Evolutionary conservation across 2,888 invertebrate species (phyloP), one percentile per base, ranked within the genome.

Genomic region (Agriopis aurantiaria): DNA sequence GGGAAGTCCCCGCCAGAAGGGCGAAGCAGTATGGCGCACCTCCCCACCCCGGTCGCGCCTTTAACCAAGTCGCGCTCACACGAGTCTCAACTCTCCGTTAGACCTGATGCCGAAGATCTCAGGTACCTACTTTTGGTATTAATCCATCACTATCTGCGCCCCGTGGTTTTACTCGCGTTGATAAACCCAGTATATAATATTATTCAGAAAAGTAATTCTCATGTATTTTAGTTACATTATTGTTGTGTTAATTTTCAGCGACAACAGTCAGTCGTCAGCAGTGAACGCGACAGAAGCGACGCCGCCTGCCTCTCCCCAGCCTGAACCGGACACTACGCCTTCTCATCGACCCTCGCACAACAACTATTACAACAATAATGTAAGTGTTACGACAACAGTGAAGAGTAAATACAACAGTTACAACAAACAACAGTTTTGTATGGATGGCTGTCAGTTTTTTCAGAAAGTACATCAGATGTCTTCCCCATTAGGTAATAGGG

Each of bases 1-100:
- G 95, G 95, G 75, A 97, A 97, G 85, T 97, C 97, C 81, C 97
- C 97, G 9, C 96, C 96, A 3, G 97, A 98, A 14, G 7, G 98
- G 96, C 97, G 59, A 96, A 96, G 80, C 96, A 97, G 96, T 90
- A 97, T 96, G 91, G 91, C 95, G 65, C 91, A 95, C 49, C 96
- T 97, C 40, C 95, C 98, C 52, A 97, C 98, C 85, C 98, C 97
- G 87, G 97, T 97, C 87, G 96, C 97, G 11, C 95, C 97, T 41
- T 95, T 98, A 78, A 97, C 97, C 71, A 98, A 98, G 92, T 98
- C 98, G 74, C 97, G 97, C 85, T 98, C 98, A 55, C 98, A 98
- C 89, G 98, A 98, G 92, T 98, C 98, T 12, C 98, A 98, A 89
- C 95, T 98, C 72, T 97, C 96, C 8, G 96, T 96, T 63, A 76